These are phyloP conservation scores for Takifugu flavidus DNA, from an alignment of 2,113 vertebrate genomes.

Conservation along the genomic window DNA sequence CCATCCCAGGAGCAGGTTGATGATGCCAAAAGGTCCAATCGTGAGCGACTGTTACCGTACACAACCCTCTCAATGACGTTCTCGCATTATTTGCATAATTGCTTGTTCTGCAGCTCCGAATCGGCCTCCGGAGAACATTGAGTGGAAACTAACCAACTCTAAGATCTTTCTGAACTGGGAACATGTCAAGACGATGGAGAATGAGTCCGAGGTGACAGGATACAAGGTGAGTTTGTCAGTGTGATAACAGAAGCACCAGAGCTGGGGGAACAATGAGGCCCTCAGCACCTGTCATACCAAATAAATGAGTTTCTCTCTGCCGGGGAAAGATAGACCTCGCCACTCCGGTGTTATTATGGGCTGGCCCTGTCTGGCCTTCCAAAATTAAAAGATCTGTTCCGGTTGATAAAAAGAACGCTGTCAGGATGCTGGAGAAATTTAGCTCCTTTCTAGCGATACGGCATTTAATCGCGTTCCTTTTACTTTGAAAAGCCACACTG, in stretches of 20 bases:
- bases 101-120: conserved; percentile 79
- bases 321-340: conserved; percentile 50
- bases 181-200: conserved; percentile 86
- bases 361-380: conserved; percentile 58
- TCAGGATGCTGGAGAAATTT: conserved; percentile 22
- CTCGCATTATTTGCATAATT: conserved; percentile 40
- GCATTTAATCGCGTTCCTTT: conserved; percentile 26
- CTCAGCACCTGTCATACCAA: conserved; percentile 45
- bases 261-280: conserved; percentile 47
- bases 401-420: conserved; percentile 57
- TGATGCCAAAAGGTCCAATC: neutral
- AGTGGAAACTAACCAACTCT: conserved; percentile 87
- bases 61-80: neutral
- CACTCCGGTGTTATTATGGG: conserved; percentile 54
- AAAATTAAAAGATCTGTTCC: conserved; percentile 67
- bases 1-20: neutral
- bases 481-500: conserved; percentile 22
- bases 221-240: conserved; percentile 83
- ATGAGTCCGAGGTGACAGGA: conserved; percentile 87
- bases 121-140: conserved; percentile 82
- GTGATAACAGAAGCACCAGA: conserved; percentile 27
- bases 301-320: conserved; percentile 54
- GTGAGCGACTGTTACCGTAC: neutral
- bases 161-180: conserved; percentile 90
- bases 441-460: neutral